A percentile compares a stretch with the other conserved stretches of the same genome.
Conservation (phyloP, 2,888 invertebrate species). For the Cylindroiulus punctatus region DNA sequence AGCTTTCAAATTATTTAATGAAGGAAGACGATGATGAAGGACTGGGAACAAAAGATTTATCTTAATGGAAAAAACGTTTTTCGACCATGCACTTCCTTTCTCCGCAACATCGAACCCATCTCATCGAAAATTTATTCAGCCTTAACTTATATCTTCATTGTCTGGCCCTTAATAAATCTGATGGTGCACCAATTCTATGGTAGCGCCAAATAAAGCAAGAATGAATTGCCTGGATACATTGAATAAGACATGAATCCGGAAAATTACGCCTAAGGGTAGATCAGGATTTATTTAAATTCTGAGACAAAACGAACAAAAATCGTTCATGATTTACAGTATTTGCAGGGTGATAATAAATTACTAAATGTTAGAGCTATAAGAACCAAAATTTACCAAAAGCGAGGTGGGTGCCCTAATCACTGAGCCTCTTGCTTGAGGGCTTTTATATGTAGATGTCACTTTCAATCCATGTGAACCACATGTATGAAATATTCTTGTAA, state of each 20-base stretch:
- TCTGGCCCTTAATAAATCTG: constrained; percentile 5
- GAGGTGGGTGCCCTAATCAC: too few relatives aligned
- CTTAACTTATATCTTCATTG: constrained; percentile 37
- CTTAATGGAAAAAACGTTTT: constrained; percentile 3
- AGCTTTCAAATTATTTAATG: constrained; percentile 10
- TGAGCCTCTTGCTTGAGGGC: too few relatives aligned
- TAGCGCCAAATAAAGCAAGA: background rate
- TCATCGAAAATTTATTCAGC: constrained; percentile 38
- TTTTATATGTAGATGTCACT: too few relatives aligned
- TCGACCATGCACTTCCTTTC: background rate
- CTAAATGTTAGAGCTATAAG: too few relatives aligned
- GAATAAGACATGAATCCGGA: background rate
- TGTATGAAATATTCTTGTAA: too few relatives aligned
- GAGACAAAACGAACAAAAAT: background rate
- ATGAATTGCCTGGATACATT: background rate
- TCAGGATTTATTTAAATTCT: background rate
- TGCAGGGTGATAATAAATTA: too few relatives aligned
- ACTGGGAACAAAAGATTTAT: background rate
- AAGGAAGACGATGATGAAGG: constrained; percentile 13
- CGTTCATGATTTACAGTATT: background rate
- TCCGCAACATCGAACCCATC: background rate
- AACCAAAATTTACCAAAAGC: too few relatives aligned
- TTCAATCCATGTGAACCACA: too few relatives aligned
- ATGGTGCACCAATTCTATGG: background rate
- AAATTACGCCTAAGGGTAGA: background rate